Base-by-base conservation (phyloP, 2,888 invertebrate species). In the Tiliacea citrago region DNA sequence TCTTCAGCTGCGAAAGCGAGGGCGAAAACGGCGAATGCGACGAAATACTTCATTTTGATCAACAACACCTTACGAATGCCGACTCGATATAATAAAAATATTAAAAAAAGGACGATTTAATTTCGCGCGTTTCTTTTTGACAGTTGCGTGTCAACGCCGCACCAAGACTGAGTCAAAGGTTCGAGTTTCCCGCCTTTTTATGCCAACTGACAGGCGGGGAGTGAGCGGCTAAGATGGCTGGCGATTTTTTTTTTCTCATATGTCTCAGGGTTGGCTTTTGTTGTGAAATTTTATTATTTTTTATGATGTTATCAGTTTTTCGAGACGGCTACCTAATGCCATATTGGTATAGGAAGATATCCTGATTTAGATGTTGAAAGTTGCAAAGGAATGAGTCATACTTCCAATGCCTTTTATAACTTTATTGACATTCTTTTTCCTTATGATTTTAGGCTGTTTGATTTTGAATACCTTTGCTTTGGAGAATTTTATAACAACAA, bases 1-100 rank as follows among this genome's bases (percentile, higher is more conserved):
- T 97, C 97, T 82, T 97, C 97, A 83, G 97, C 97, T 83, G 97
- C 95, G 85, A 97, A 95, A 86, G 97, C 95, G 88, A 96, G 90
- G 83, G 97, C 96, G 88, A 97, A 91, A 85, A 97, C 91, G 88
- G 97, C 94, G 88, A 97, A 91, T 79, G 95, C 96, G 86, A 97
- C 92, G 81, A 97, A 91, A 90, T 94, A 95, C 93, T 97, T 97
- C 97, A 97, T 97, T 90, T 92, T 97, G 88, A 67, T 88, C 88
- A 84, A 89, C 89, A 91, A 91, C 83, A 86, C 84, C 85, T 88
- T 82, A 87, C 88, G 88, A 87, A 86, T 92, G 92, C 90, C 88
- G 91, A 86, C 77, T 85, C 85, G 89, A 88, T 85, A 88, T 90
- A 89, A 79, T 85, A 90, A 89, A 88, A 86, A 85, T 1, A 13